Base-by-base conservation (phyloP, 2,888 invertebrate genomes). In the Nysson spinosus region DNA sequence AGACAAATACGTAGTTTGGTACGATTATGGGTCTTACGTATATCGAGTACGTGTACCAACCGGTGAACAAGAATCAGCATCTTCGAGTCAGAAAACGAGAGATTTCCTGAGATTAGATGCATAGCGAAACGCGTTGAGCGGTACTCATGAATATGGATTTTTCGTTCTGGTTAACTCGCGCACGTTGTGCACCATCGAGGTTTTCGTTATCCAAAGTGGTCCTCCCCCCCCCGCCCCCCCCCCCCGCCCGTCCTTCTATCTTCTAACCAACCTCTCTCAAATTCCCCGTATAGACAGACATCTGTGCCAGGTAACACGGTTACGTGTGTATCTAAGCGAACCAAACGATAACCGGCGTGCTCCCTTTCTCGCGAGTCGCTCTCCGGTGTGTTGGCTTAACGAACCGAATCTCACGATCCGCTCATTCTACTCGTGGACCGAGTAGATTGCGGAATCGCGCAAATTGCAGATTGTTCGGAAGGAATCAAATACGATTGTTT, bases 131-230 rank as follows among this genome's bases (percentile, higher is more conserved):
- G 35, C 11, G 16, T 28, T 19, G 30, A 6, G 52, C 35, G 30
- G 43, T 14, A 46, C 54, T 69, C 72, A 72, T 73, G 72, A 75
- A 76, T 80, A 78, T 77, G 65, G 54, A 76, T 78, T 75, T 72
- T 71, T 69, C 57, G 46, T 12, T 22, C 17, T 19, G 42, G 22
- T 37, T 39, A 19, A 17, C 24, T 40, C 14, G 1, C 40, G 32
- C 28, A 12, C 4, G 32, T 19, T 20, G 26, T 43, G 19, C 22
- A 20, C 47, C 19, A 30, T 39, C 26, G 22, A 40, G 16, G 35
- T 9, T 39, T 52, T 46, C 37, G 30, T 34, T 47, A n/a, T 28
- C 12, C 26, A 16, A 0, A 35, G 7, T 11, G 26, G 26, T n/a
- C 39, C 26, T n/a, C 20, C 24, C 14, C 5, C 39, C n/a, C 51